Evolutionary conservation across 2,113 vertebrate species (phyloP), one percentile per base, ranked within the genome.

Genomic region (Hipposideros armiger): DNA sequence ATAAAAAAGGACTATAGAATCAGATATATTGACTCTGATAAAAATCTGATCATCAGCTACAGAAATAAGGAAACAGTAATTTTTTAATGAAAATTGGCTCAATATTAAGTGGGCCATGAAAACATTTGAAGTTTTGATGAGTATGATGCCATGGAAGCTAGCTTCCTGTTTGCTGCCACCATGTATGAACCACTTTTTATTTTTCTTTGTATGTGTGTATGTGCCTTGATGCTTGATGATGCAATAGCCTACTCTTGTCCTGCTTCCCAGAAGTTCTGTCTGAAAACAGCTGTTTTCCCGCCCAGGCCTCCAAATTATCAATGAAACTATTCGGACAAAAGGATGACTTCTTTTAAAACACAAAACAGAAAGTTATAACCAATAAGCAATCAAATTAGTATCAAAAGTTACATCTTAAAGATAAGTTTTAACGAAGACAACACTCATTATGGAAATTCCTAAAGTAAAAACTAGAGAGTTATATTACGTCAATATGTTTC

Each of bases 1-100:
- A 64, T 50, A 42, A 30, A 66, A 80, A 86, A 70, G 17, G 26
- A 70, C 47, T 80, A 69, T 80, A 69, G 45, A 70, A 42, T 94
- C 45, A 67, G 13, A 83, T 82, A 67, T 30, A 83, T 22, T 78
- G 40, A 89, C 74, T 95, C 74, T 69, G 54, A 94, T 69, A 47
- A 94, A 45, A 95, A 17, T 10, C n/a, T 96, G 50, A 82, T 58
- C 50, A 62, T 58, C 50, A 62, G 52, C 58, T 64, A 78, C 8
- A 50, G 32, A 40, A 93, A 91, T 16, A 60, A 81, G 9, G 11
- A 14, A 90, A 91, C 11, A 9, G 73, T 67, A 10, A 30, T 56
- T 52, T 42, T 85, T 52, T 8, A 72, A 92, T 67, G 26, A 81
- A 95, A 82, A 81, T 45, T 78, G 45, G 7, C 32, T 32, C 52